Conservation (phyloP, 2,888 invertebrate species). For the Pammene aurita region DNA sequence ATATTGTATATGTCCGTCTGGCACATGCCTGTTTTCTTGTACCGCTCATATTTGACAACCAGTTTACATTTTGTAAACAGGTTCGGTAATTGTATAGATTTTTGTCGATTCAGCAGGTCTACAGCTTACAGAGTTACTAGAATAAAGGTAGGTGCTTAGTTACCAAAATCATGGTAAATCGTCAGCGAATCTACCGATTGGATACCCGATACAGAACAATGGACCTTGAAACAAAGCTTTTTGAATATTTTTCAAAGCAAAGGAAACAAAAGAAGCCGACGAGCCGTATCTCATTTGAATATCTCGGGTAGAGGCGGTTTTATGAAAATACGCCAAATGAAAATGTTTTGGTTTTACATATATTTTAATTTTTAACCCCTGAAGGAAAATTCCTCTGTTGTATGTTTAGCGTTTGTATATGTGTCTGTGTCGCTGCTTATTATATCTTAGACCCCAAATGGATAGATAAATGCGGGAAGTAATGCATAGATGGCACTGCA, state of each 20-base stretch:
- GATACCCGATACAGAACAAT: constrained; percentile 33
- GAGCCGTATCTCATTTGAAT: constrained; percentile 50
- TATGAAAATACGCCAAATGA: constrained; percentile 25
- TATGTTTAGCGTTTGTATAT: too few species aligned
- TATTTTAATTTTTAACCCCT: not conserved
- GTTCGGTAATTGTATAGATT: too few species aligned
- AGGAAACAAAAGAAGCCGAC: constrained; percentile 47
- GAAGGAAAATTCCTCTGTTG: not conserved
- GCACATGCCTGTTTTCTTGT: too few species aligned
- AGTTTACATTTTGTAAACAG: too few species aligned
- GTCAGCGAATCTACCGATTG: constrained; percentile 19
- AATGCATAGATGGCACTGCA: too few species aligned
- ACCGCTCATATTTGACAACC: too few species aligned
- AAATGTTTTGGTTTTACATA: constrained; percentile 5
- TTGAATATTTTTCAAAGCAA: constrained; percentile 47
- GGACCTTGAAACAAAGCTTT: constrained; percentile 44
- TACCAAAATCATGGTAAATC: not conserved
- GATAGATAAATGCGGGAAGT: too few species aligned
- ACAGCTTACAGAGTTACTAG: too few species aligned
- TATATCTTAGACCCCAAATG: too few species aligned
- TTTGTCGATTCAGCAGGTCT: too few species aligned
- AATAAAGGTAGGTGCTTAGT: not conserved
- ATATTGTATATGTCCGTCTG: too few species aligned
- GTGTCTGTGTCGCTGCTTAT: too few species aligned
- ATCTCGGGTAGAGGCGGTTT: constrained; percentile 27